These are phyloP conservation scores for Acrocephalus arundinaceus DNA, from an alignment of 2,113 vertebrate species.

Conservation along the genomic window DNA sequence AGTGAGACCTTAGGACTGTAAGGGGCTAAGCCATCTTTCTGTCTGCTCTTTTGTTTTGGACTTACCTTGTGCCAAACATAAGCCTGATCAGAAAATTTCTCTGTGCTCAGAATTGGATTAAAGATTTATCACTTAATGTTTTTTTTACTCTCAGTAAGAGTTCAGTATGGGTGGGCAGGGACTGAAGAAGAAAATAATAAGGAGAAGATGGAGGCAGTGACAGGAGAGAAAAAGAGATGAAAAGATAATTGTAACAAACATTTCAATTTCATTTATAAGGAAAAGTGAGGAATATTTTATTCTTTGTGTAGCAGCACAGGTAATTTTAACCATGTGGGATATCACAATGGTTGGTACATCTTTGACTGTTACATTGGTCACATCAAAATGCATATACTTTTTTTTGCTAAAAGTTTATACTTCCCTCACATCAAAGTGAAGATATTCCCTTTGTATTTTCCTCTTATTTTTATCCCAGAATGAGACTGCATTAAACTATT, in stretches of 20 bases:
- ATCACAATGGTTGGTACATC: background rate
- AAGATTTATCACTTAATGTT: background rate
- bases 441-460: constrained; percentile 30
- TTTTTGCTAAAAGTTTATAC: background rate
- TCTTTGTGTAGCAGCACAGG: background rate
- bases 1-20: background rate
- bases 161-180: background rate
- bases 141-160: background rate
- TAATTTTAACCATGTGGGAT: background rate
- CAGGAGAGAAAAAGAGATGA: background rate
- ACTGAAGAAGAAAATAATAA: background rate
- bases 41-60: background rate
- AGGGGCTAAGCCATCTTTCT: background rate
- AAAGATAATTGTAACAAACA: background rate
- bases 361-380: background rate
- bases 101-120: background rate
- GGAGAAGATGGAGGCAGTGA: background rate
- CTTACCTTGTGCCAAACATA: background rate
- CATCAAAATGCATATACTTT: background rate
- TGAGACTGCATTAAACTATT: background rate
- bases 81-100: constrained; percentile 14
- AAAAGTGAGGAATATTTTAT: background rate
- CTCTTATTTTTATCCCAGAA: constrained; percentile 16
- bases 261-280: background rate
- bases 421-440: constrained; percentile 9